phyloP scores from a whole-genome alignment of 2,888 invertebrate genomes.

The Romanomermis culicivorax region DNA sequence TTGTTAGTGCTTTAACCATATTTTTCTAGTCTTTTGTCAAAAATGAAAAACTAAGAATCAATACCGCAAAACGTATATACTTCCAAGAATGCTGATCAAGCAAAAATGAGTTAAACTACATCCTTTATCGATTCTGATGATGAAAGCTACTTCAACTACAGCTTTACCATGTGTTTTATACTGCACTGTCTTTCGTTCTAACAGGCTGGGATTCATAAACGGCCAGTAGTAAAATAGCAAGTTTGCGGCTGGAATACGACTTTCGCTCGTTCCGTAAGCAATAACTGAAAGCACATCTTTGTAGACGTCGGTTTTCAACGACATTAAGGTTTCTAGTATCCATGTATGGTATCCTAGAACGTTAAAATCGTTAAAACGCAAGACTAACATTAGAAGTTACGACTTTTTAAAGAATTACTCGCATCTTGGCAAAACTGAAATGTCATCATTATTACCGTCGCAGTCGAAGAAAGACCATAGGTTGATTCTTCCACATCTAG shows the following conservation, averaged over 20 bases:
- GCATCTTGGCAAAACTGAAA: constrained; percentile 84
- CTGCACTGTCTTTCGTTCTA: constrained; percentile 64
- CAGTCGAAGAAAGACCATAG: constrained; percentile 17
- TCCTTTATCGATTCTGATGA: too few species aligned
- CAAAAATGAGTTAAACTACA: too few species aligned
- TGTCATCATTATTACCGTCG: constrained; percentile 77
- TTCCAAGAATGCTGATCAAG: too few species aligned
- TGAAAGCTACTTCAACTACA: too few species aligned
- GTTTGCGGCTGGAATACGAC: constrained; percentile 82
- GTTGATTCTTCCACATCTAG: constrained; percentile 16
- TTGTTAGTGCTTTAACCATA: too few species aligned
- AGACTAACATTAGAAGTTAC: neutral
- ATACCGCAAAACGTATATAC: too few species aligned
- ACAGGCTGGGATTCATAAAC: constrained; percentile 73
- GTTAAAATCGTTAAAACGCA: neutral
- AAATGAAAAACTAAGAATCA: too few species aligned
- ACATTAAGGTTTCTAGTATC: constrained; percentile 82
- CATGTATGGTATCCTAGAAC: constrained; percentile 74
- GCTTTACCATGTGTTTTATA: constrained; percentile 70
- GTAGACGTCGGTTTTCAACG: constrained; percentile 64
- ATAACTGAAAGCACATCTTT: constrained; percentile 83
- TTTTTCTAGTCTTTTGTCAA: too few species aligned
- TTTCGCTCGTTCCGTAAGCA: constrained; percentile 81
- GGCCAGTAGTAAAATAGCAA: constrained; percentile 98
- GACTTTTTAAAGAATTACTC: constrained; percentile 39